Evolutionary conservation across 1,140 invertebrate genomes (phyloP).

Genomic region (Papilio helenus): DNA sequence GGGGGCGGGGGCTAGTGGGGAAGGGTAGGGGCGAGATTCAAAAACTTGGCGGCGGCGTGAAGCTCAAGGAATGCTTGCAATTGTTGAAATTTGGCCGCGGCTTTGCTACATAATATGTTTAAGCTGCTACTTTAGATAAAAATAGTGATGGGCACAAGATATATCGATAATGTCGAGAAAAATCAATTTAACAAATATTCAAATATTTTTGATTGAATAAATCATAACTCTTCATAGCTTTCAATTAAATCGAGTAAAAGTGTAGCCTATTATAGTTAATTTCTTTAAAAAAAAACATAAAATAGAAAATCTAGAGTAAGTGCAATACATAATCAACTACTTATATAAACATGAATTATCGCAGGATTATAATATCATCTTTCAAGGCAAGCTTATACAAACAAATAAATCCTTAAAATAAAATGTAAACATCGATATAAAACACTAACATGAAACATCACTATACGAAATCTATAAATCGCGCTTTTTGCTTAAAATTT

Average conservation of each 20-base stretch:
- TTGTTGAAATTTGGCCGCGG: slow-evolving; percentile 68
- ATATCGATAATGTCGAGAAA: slow-evolving; percentile 40
- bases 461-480: slow-evolving; percentile 33
- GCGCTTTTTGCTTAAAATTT: slow-evolving; percentile 25
- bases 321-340: too few species aligned
- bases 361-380: background rate
- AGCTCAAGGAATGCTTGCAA: slow-evolving; percentile 51
- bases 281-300: too few species aligned
- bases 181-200: background rate
- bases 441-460: background rate
- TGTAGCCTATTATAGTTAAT: too few species aligned
- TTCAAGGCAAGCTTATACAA: background rate
- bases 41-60: slow-evolving; percentile 59
- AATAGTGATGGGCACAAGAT: slow-evolving; percentile 44
- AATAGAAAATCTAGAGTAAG: too few species aligned
- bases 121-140: slow-evolving; percentile 55
- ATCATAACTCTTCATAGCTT: background rate
- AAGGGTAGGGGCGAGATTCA: slow-evolving; percentile 52
- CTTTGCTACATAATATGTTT: slow-evolving; percentile 63
- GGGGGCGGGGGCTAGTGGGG: background rate
- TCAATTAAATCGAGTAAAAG: background rate
- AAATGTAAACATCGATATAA: slow-evolving; percentile 17
- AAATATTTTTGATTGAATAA: background rate
- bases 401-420: background rate
- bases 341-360: background rate